A percentile compares a stretch with the other conserved stretches of the same genome.
Evolutionary conservation across 2,888 invertebrate genomes (phyloP).

Genomic region (Pachymerium ferrugineum): DNA sequence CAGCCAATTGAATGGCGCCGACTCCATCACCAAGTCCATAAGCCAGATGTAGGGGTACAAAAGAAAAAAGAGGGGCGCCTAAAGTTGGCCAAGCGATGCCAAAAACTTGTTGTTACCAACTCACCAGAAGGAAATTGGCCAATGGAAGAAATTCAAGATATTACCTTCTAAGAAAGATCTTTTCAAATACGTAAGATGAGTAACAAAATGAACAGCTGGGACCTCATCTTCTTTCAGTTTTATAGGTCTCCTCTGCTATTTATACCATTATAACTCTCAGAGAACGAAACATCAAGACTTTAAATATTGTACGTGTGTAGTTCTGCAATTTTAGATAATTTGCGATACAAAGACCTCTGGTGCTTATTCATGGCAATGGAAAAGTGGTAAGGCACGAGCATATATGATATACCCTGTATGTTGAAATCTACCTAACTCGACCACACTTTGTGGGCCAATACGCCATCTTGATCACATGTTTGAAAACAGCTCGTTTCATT

Average conservation of each 20-base stretch:
- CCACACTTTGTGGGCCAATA: not conserved
- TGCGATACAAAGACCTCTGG: too few relatives aligned
- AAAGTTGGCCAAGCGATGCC: constrained; percentile 12
- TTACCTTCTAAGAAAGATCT: not conserved
- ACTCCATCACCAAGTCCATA: constrained; percentile 17
- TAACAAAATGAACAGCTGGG: not conserved
- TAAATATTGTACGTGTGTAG: too few relatives aligned
- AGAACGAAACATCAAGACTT: too few relatives aligned
- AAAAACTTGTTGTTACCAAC: constrained; percentile 11
- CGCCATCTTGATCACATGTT: too few relatives aligned
- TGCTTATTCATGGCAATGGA: too few relatives aligned
- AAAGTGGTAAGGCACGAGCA: too few relatives aligned
- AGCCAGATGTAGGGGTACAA: not conserved
- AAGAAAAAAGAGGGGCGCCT: not conserved
- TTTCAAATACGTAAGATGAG: not conserved
- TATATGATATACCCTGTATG: not conserved
- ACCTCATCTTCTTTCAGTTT: not conserved
- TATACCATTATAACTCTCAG: too few relatives aligned
- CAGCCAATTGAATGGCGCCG: constrained; percentile 16
- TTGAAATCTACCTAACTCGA: not conserved
- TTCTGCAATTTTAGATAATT: too few relatives aligned
- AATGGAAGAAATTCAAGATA: constrained; percentile 16
- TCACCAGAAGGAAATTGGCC: constrained; percentile 17
- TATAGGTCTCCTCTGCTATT: too few relatives aligned
- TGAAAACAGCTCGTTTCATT: too few relatives aligned